A percentile compares a stretch with the other conserved stretches of the same genome.
Conservation (phyloP, 2,113 vertebrate species). For the Passer domesticus region DNA sequence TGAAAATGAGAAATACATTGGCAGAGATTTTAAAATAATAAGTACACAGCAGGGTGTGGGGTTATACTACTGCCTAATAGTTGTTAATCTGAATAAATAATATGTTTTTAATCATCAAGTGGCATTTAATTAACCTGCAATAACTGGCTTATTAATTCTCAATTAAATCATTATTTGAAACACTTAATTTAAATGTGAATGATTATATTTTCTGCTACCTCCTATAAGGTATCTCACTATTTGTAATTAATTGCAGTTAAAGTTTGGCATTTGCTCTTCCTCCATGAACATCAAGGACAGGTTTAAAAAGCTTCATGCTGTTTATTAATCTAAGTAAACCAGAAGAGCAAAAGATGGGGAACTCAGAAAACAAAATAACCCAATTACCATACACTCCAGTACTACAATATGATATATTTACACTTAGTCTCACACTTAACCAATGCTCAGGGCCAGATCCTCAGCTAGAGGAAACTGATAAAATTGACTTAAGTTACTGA, state of each 20-base stretch:
- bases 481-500: not conserved
- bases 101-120: slow-evolving; percentile 74
- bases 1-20: slow-evolving; percentile 47
- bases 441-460: not conserved
- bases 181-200: slow-evolving; percentile 59
- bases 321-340: slow-evolving; percentile 42
- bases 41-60: slow-evolving; percentile 50
- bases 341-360: slow-evolving; percentile 25
- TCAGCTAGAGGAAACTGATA: not conserved
- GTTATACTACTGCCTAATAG: slow-evolving; percentile 39
- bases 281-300: slow-evolving; percentile 1
- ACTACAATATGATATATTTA: slow-evolving; percentile 6
- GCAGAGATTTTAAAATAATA: slow-evolving; percentile 48
- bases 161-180: slow-evolving; percentile 70
- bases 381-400: not conserved
- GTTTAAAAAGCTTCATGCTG: slow-evolving; percentile 40
- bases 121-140: slow-evolving; percentile 73
- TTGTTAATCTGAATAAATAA: slow-evolving; percentile 76
- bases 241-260: slow-evolving; percentile 43
- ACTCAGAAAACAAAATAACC: slow-evolving; percentile 40
- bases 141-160: slow-evolving; percentile 71
- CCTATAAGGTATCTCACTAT: slow-evolving; percentile 10
- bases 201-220: slow-evolving; percentile 35
- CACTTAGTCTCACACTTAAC: not conserved
- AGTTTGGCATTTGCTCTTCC: slow-evolving; percentile 22